A percentile compares a stretch with the other conserved stretches of the same genome.
These are phyloP conservation scores for Zelostemma sp. DNA, from an alignment of 1,140 invertebrate species.

Conservation along the genomic window DNA sequence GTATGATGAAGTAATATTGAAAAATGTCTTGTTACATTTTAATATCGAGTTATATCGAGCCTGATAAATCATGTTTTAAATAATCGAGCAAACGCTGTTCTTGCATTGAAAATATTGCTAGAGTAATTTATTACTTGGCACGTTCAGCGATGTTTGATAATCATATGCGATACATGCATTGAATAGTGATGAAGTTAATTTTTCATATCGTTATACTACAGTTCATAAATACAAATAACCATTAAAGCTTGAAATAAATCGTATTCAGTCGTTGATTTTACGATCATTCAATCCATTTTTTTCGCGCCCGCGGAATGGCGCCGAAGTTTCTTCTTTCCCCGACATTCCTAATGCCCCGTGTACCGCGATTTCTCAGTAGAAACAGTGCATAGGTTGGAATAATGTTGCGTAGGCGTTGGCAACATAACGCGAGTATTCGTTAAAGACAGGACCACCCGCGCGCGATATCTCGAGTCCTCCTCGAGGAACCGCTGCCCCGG, in stretches of 20 bases:
- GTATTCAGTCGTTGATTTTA: no score
- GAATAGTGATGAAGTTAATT: background rate
- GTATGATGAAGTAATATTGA: background rate
- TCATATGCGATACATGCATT: slow-evolving; percentile 3
- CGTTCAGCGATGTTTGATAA: slow-evolving; percentile 1
- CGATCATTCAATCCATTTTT: no score
- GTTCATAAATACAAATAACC: no score
- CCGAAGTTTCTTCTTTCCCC: no score
- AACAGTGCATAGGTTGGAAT: slow-evolving; percentile 10
- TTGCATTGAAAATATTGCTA: background rate
- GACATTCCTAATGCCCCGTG: background rate
- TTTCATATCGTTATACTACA: background rate
- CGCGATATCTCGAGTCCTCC: slow-evolving; percentile 17
- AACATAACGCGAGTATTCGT: slow-evolving; percentile 41
- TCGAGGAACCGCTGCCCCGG: slow-evolving; percentile 12
- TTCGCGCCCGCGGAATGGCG: no score
- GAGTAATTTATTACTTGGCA: slow-evolving; percentile 1
- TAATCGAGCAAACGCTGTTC: background rate
- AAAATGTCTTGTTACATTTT: background rate
- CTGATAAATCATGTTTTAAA: background rate
- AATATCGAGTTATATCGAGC: background rate
- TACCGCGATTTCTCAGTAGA: background rate
- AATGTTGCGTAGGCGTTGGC: slow-evolving; percentile 43
- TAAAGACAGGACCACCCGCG: slow-evolving; percentile 45
- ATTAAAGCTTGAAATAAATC: no score